A percentile compares a stretch with the other conserved stretches of the same genome.
phyloP scores from a whole-genome alignment of 1,140 invertebrate species.

The Pseudomyrmex cubaensis region DNA sequence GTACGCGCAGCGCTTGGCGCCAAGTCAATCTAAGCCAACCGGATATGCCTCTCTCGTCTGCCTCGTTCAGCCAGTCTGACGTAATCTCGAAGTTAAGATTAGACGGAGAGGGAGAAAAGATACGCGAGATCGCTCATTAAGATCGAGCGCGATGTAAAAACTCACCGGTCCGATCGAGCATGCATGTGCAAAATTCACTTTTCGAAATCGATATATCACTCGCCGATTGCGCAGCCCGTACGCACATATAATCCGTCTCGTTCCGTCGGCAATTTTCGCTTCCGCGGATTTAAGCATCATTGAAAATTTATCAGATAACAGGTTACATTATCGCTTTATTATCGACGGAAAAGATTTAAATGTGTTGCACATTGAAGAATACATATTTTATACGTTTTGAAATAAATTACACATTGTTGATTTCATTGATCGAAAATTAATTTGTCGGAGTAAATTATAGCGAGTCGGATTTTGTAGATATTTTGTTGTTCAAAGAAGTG shows the following conservation, averaged over 20 bases:
- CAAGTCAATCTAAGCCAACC: constrained; percentile 85
- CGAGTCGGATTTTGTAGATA: neutral
- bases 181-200: neutral
- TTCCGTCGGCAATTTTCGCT: constrained; percentile 7
- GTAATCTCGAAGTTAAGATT: constrained; percentile 76
- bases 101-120: constrained; percentile 32
- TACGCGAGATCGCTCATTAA: constrained; percentile 58
- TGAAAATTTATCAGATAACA: constrained; percentile 40
- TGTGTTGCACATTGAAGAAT: neutral
- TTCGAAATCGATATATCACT: neutral
- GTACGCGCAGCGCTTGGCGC: constrained; percentile 83
- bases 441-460: constrained; percentile 32
- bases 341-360: constrained; percentile 27
- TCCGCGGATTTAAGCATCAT: constrained; percentile 17
- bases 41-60: constrained; percentile 84
- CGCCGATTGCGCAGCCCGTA: neutral
- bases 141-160: constrained; percentile 26
- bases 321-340: constrained; percentile 3
- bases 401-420: constrained; percentile 40
- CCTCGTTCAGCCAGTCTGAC: constrained; percentile 76
- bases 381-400: neutral
- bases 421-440: constrained; percentile 31
- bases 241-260: constrained; percentile 19
- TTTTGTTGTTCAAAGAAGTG: neutral
- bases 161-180: neutral